Evolutionary conservation across 2,113 vertebrate species (phyloP), one percentile per base, ranked within the genome.

Genomic region (Saguinus imperator): DNA sequence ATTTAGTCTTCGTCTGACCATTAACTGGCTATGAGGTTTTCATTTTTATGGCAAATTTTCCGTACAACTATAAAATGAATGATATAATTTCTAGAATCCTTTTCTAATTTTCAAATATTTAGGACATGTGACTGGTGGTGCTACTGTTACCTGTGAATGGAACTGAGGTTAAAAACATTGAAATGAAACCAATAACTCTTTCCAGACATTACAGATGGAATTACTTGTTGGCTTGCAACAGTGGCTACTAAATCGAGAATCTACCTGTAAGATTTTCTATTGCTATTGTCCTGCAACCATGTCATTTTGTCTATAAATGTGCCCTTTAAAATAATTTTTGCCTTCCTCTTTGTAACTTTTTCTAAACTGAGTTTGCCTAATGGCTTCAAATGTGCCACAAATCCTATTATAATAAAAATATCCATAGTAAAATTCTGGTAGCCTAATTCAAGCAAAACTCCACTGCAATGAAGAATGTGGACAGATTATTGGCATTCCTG

Each of bases 51-150:
- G 77, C 2, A 76, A 70, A 87, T 80, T 88, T 93, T 86, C 43
- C 29, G 48, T 83, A 58, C 8, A 94, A 73, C 12, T 75, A 6
- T 89, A 82, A 93, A 92, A 79, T 27, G 21, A 35, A 55, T 57
- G 12, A 73, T 9, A 79, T 23, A 81, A 92, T 48, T 96, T 98
- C 35, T 94, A 85, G 79, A 3, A 72, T 66, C 64, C n/a, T 90
- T 94, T 94, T 57, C 75, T 80, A 80, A 83, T 73, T 96, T 70
- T 92, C 84, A 94, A 88, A 90, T 84, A 92, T 12, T 43, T 58
- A 88, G 23, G 70, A 83, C 52, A 94, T 14, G 3, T 89, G 32
- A 92, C 40, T 57, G n/a, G 77, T 83, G 48, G 32, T 73, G 64
- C 32, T 48, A 61, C 3, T 58, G 23, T 66, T 70, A 81, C 27